phyloP scores from a whole-genome alignment of 1,140 invertebrate genomes.

The Araneus ventricosus region DNA sequence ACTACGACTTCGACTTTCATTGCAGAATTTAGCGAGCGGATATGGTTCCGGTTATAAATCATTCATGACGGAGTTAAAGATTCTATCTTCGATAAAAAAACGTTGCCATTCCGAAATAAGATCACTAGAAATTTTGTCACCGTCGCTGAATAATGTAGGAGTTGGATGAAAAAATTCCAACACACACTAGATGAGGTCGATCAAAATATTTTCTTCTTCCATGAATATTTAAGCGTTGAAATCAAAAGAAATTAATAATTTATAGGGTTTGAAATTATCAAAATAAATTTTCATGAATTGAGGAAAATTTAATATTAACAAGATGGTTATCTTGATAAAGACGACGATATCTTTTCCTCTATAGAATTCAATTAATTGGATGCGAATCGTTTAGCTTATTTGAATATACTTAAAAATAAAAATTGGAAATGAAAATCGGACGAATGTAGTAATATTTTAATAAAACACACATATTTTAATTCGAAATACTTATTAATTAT shows the following conservation, averaged over 20 bases:
- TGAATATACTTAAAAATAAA: background rate
- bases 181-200: background rate
- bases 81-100: background rate
- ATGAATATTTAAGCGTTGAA: slow-evolving; percentile 35
- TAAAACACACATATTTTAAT: background rate
- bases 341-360: too few relatives aligned
- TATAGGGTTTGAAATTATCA: background rate
- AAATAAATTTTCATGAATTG: background rate
- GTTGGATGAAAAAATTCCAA: background rate
- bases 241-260: slow-evolving; percentile 16
- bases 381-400: background rate
- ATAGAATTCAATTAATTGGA: too few relatives aligned
- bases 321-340: background rate
- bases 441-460: background rate
- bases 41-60: slow-evolving; percentile 43
- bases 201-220: background rate
- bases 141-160: slow-evolving; percentile 14
- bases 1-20: slow-evolving; percentile 27
- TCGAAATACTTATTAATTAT: background rate
- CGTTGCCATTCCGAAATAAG: slow-evolving; percentile 22
- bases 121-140: slow-evolving; percentile 37
- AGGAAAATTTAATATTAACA: slow-evolving; percentile 2
- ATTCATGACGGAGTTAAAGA: slow-evolving; percentile 52
- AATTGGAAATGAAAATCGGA: background rate
- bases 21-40: slow-evolving; percentile 11